Conservation (phyloP, 2,113 vertebrate species). For the Ondatra zibethicus region DNA sequence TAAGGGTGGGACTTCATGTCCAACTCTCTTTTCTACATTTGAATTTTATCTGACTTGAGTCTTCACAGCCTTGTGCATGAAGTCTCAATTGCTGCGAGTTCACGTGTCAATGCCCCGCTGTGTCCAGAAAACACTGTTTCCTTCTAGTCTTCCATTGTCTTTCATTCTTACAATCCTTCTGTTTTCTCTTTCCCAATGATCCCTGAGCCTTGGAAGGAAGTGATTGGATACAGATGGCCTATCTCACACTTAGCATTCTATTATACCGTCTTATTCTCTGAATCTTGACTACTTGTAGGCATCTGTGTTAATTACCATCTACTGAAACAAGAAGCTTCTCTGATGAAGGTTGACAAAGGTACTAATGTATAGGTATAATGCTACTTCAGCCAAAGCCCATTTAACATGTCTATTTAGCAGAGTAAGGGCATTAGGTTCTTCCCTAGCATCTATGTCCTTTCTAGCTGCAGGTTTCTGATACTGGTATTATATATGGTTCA, state of each 20-base stretch:
- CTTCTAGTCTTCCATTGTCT: not conserved
- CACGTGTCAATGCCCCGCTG: not conserved
- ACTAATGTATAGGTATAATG: not conserved
- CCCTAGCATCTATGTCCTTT: not conserved
- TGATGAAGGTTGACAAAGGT: not conserved
- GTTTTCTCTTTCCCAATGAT: not conserved
- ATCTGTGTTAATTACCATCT: not conserved
- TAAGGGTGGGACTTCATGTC: too few relatives aligned
- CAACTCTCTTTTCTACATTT: not conserved
- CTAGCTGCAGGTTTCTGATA: not conserved
- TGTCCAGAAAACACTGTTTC: not conserved
- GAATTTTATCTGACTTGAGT: not conserved
- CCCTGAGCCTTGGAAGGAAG: not conserved
- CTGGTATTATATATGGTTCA: not conserved
- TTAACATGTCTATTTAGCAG: not conserved
- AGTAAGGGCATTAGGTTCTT: not conserved
- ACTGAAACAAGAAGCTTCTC: not conserved
- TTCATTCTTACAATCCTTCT: not conserved
- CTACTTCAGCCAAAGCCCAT: not conserved
- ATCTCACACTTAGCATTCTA: not conserved
- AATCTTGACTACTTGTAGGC: not conserved
- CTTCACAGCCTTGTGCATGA: not conserved
- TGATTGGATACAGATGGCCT: not conserved
- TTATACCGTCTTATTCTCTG: not conserved
- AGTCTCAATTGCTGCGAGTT: not conserved